Evolutionary conservation across 2,888 invertebrate genomes (phyloP), one percentile per base, ranked within the genome.

Genomic region (Myopa tessellatipennis): DNA sequence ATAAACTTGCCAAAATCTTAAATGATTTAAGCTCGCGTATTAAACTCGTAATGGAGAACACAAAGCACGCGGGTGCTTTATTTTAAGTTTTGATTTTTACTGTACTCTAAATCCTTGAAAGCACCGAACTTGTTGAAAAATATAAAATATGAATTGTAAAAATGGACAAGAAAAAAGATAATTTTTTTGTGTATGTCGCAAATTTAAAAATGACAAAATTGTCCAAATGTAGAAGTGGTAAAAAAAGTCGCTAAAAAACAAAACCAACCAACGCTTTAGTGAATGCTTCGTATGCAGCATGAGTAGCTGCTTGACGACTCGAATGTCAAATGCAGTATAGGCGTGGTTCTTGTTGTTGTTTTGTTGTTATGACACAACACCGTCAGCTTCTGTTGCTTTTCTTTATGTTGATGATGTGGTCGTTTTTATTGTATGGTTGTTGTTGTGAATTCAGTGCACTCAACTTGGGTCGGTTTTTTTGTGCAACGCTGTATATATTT

Each of bases 321-420:
- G 45, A 50, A 52, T 36, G 71, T 71, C 71, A 71, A 26, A 36
- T 71, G 71, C 71, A 71, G 36, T 12, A 36, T 14, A 52, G 58
- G 18, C 58, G 55, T 26, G 10, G 18, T 18, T 10, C 12, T 18
- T 36, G 14, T 69, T 26, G 26, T 61, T 18, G n/a, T 61, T 61
- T 61, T 34, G 69, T 52, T 52, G 10, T 52, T 14, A 26, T 52
- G 52, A 45, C 52, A 3, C 18, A 12, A 18, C 38, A 26, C 61
- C 14, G 26, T 34, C 12, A 10, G 55, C 26, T 70, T 52, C 16
- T 70, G 52, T 55, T 68, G 14, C 38, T 40, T 55, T 58, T 58
- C 58, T 58, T 71, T 38, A 12, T n/a, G 38, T 38, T 71, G 58
- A 8, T 52, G 40, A 50, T 18, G 68, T 69, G 5, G 16, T 18